Evolutionary conservation across 2,113 vertebrate genomes (phyloP).

Genomic region (Catagonus wagneri): DNA sequence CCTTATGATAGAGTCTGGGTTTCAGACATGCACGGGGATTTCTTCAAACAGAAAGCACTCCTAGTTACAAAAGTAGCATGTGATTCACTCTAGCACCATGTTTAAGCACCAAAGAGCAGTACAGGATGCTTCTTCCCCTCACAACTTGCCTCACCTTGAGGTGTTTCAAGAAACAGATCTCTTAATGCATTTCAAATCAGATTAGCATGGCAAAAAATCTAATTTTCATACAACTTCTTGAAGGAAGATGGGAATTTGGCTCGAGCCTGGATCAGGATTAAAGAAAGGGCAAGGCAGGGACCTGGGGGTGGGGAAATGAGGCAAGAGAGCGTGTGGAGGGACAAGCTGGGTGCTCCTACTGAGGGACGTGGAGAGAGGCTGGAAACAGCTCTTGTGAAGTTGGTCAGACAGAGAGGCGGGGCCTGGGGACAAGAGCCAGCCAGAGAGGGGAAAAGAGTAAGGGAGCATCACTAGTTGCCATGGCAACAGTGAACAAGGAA

Average conservation of each 20-base stretch:
- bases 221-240: constrained; percentile 72
- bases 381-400: background rate
- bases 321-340: background rate
- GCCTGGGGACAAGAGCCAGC: constrained; percentile 18
- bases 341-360: background rate
- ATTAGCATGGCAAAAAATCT: constrained; percentile 68
- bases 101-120: constrained; percentile 31
- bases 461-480: constrained; percentile 66
- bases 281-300: background rate
- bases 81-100: constrained; percentile 62
- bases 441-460: background rate
- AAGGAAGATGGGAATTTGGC: constrained; percentile 58
- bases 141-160: constrained; percentile 67
- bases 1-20: constrained; percentile 30
- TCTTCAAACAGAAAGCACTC: constrained; percentile 68
- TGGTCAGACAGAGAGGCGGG: constrained; percentile 20
- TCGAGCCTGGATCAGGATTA: constrained; percentile 45
- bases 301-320: background rate
- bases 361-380: background rate
- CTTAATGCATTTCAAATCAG: constrained; percentile 76
- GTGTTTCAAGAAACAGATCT: constrained; percentile 62
- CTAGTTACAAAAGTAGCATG: constrained; percentile 70
- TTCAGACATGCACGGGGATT: constrained; percentile 43
- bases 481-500: constrained; percentile 43
- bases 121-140: constrained; percentile 33